phyloP scores from a whole-genome alignment of 2,113 vertebrate genomes.

The Varanus komodoensis region DNA sequence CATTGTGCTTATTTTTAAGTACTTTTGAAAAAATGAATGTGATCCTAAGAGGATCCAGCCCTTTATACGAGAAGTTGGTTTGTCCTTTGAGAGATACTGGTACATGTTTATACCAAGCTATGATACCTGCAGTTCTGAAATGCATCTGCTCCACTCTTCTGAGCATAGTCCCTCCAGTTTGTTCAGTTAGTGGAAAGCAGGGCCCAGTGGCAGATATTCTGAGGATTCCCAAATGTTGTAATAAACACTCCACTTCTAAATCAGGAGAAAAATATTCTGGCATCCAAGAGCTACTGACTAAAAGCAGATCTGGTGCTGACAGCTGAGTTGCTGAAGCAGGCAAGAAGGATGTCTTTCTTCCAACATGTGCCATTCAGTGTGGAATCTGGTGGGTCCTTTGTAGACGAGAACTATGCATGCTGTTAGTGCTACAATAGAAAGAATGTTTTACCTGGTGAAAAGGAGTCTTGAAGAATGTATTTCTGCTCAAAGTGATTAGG shows the following conservation, averaged over 20 bases:
- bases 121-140: background rate
- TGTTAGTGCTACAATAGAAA: background rate
- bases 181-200: background rate
- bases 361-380: too few species aligned
- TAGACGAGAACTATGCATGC: background rate
- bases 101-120: background rate
- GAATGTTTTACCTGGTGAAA: background rate
- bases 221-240: background rate
- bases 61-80: background rate
- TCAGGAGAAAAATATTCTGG: background rate
- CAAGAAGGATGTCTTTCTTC: too few species aligned
- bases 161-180: background rate
- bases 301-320: background rate
- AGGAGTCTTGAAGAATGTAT: background rate
- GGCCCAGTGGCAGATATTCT: background rate
- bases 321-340: background rate
- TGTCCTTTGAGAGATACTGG: background rate
- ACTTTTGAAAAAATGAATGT: conserved; percentile 7
- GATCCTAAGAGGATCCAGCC: background rate
- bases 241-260: background rate
- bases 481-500: background rate
- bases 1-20: background rate
- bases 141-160: background rate
- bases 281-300: background rate
- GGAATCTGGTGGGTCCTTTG: too few species aligned